phyloP scores from a whole-genome alignment of 2,113 vertebrate species.

The Galbula dea region DNA sequence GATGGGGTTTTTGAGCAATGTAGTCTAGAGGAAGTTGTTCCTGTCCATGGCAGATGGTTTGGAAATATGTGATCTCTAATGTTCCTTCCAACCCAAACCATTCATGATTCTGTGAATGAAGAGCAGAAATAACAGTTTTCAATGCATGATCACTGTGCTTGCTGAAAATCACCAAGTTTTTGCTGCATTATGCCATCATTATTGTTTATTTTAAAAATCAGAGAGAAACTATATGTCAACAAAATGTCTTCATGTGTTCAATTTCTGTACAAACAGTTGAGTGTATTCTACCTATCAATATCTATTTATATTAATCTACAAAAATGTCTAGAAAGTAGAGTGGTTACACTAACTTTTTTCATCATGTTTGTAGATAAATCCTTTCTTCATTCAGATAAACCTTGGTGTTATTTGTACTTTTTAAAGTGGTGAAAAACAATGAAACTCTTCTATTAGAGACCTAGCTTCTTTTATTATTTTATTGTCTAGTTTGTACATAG shows the following conservation, averaged over 20 bases:
- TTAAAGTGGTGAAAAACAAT: neutral
- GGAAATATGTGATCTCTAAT: no score
- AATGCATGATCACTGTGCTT: neutral
- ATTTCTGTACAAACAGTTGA: neutral
- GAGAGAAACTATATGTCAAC: neutral
- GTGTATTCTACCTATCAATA: neutral
- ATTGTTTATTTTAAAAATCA: neutral
- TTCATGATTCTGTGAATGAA: neutral
- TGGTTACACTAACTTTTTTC: neutral
- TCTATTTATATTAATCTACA: neutral
- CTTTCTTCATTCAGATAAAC: neutral
- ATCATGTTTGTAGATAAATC: neutral
- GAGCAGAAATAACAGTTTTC: neutral
- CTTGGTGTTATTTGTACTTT: neutral
- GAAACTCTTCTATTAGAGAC: neutral
- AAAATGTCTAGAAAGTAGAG: neutral
- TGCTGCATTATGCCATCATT: neutral
- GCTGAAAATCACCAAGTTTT: neutral
- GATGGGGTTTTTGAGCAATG: neutral
- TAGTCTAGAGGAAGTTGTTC: no score
- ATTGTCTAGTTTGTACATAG: neutral
- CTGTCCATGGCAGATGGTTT: no score
- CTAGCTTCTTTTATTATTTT: neutral
- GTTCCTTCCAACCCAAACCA: no score
- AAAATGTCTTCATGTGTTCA: neutral